These are phyloP conservation scores for Aptenodytes forsteri DNA, from an alignment of 2,113 vertebrate species.

Conservation along the genomic window DNA sequence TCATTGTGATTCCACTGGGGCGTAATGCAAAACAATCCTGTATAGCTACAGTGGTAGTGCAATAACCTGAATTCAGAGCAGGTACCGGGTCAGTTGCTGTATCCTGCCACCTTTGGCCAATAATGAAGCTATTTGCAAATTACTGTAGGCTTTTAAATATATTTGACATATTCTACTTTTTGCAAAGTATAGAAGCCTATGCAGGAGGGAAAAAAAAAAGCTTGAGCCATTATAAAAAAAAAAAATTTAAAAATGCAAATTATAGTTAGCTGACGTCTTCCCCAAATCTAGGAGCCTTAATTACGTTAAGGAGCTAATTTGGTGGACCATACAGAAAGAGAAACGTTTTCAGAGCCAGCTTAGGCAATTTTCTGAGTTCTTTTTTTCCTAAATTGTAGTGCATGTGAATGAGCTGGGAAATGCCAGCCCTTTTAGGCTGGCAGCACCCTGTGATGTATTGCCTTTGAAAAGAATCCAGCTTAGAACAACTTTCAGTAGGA, in stretches of 20 bases:
- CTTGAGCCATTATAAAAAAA: background rate
- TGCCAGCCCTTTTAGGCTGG: background rate
- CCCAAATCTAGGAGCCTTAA: background rate
- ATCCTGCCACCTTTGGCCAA: slow-evolving; percentile 5
- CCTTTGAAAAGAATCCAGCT: background rate
- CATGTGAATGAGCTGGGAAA: background rate
- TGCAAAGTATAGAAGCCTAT: background rate
- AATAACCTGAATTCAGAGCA: slow-evolving; percentile 37
- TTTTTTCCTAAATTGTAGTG: background rate
- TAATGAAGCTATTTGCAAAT: slow-evolving; percentile 19
- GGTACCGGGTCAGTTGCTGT: background rate
- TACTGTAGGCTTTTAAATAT: background rate
- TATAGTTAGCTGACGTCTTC: background rate
- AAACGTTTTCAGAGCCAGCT: background rate
- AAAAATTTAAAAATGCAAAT: background rate
- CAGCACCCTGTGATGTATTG: background rate
- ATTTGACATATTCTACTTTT: background rate
- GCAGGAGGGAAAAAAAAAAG: background rate
- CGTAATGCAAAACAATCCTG: slow-evolving; percentile 24
- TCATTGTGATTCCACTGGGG: slow-evolving; percentile 68
- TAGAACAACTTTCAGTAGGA: background rate
- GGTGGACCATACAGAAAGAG: background rate
- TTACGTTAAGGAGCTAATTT: background rate
- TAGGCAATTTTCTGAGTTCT: background rate
- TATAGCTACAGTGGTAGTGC: background rate